phyloP scores from a whole-genome alignment of 2,797 vertebrate genomes.

The Silurus lanzhouensis region DNA sequence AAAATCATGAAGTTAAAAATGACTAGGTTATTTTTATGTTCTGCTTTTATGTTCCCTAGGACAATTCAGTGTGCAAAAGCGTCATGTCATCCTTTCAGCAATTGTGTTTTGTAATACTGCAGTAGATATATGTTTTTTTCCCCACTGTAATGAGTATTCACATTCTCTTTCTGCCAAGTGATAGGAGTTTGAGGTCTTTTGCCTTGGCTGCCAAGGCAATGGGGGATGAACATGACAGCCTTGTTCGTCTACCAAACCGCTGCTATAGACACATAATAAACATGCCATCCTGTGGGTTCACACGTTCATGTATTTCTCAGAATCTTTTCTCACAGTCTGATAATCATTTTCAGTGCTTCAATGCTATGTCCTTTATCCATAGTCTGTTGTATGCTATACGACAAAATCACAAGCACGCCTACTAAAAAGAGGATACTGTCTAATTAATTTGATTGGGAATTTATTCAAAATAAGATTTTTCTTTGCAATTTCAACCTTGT shows the following conservation, averaged over 20 bases:
- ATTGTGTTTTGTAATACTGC: constrained; percentile 38
- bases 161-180: constrained; percentile 3
- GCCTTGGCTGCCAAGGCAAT: constrained; percentile 4
- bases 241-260: constrained; percentile 25
- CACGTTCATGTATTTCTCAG: constrained; percentile 20
- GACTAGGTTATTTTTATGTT: neutral
- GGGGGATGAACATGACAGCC: constrained; percentile 21
- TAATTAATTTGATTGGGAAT: neutral
- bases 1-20: neutral
- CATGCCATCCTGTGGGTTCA: constrained; percentile 13
- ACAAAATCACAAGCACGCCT: neutral
- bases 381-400: neutral
- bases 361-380: constrained; percentile 1
- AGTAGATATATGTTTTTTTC: constrained; percentile 33
- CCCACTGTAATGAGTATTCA: constrained; percentile 10
- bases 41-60: constrained; percentile 24
- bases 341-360: constrained; percentile 32
- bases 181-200: constrained; percentile 29
- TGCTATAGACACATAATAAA: constrained; percentile 25
- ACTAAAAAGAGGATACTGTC: neutral
- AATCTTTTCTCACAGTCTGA: constrained; percentile 21
- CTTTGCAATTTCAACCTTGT: too few relatives aligned
- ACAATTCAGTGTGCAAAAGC: constrained; percentile 35
- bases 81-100: constrained; percentile 55
- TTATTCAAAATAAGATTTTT: neutral